Evolutionary conservation across 2,888 invertebrate species (phyloP).

Genomic region (Drosophila testacea): DNA sequence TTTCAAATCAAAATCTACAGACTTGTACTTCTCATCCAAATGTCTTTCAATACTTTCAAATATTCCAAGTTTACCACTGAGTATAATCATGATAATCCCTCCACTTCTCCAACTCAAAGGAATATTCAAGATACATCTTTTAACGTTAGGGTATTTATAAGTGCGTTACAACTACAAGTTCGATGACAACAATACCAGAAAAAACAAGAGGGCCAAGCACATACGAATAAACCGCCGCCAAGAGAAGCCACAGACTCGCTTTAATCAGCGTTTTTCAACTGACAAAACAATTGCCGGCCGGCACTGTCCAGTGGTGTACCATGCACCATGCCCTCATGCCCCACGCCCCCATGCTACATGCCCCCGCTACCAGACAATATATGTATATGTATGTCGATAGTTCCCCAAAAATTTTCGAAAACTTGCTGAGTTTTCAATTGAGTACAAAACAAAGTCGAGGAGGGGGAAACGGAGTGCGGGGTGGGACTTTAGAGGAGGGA

Average conservation of each 20-base stretch:
- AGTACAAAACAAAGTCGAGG: constrained; percentile 45
- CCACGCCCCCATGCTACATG: neutral
- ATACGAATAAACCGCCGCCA: constrained; percentile 49
- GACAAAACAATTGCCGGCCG: constrained; percentile 78
- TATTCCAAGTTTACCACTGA: too few species aligned
- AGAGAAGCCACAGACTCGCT: constrained; percentile 52
- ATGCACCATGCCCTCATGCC: neutral
- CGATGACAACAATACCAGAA: constrained; percentile 59
- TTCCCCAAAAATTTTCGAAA: constrained; percentile 59
- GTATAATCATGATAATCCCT: too few species aligned
- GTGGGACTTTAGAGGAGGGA: constrained; percentile 9
- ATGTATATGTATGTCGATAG: constrained; percentile 4
- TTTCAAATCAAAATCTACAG: too few species aligned
- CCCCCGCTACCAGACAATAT: neutral
- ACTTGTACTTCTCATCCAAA: too few species aligned
- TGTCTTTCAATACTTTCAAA: neutral
- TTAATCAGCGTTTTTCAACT: constrained; percentile 73
- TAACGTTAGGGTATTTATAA: constrained; percentile 18
- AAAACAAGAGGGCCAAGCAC: constrained; percentile 48
- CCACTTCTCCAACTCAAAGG: neutral
- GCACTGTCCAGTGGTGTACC: constrained; percentile 44
- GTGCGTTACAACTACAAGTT: constrained; percentile 31
- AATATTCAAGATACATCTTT: neutral
- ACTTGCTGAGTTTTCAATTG: constrained; percentile 78
- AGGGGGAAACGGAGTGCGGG: neutral